A percentile compares a stretch with the other conserved stretches of the same genome.
Conservation (phyloP, 2,888 invertebrate genomes). For the Charanyca ferruginea region DNA sequence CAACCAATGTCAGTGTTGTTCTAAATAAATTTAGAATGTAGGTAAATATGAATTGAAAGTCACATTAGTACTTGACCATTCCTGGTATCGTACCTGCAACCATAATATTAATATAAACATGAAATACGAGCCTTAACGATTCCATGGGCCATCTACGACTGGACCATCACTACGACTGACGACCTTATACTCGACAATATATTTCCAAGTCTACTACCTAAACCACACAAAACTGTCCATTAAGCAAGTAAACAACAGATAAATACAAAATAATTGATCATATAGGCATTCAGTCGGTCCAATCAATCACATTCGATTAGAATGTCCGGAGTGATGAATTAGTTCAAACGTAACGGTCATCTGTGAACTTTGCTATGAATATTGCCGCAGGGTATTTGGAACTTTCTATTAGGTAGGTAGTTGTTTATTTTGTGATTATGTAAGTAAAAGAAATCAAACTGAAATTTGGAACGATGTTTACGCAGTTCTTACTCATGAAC, state of each 20-base stretch:
- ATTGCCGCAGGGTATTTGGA: constrained; percentile 8
- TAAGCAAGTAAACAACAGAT: constrained; percentile 8
- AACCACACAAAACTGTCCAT: background rate
- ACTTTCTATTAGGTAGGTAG: background rate
- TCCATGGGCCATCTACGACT: too few relatives aligned
- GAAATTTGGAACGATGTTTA: background rate
- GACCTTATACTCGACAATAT: too few relatives aligned
- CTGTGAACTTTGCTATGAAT: constrained; percentile 10
- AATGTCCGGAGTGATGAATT: constrained; percentile 49
- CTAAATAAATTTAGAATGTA: too few relatives aligned
- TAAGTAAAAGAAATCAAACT: background rate
- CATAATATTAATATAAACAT: too few relatives aligned
- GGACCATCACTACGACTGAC: too few relatives aligned
- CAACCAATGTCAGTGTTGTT: too few relatives aligned
- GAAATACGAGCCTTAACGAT: too few relatives aligned
- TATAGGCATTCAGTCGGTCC: constrained; percentile 24
- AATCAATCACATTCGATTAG: constrained; percentile 55
- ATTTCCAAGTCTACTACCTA: background rate
- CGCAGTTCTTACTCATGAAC: background rate
- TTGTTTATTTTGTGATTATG: background rate
- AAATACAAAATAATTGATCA: constrained; percentile 22
- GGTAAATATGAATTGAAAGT: too few relatives aligned
- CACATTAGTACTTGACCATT: too few relatives aligned
- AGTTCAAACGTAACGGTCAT: constrained; percentile 33
- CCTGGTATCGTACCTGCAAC: too few relatives aligned